A percentile compares a stretch with the other conserved stretches of the same genome.
phyloP scores from a whole-genome alignment of 2,888 invertebrate species.

The Drosophila mimica region DNA sequence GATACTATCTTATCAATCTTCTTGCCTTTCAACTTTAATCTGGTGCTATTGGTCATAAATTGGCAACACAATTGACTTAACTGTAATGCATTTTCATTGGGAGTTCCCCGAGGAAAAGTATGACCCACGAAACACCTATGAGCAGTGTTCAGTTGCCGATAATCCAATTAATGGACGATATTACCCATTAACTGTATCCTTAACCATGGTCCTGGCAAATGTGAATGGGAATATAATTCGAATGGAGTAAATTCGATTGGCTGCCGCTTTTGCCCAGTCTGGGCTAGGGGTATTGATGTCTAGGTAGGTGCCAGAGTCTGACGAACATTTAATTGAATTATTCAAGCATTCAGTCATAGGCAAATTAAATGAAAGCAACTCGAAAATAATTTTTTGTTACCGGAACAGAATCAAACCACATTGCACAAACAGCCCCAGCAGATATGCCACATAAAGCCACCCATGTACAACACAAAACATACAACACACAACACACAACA shows the following conservation, averaged over 20 bases:
- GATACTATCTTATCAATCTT: not conserved
- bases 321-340: constrained; percentile 74
- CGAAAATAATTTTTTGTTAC: constrained; percentile 20
- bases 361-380: constrained; percentile 54
- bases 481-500: not conserved
- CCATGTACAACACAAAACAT: constrained; percentile 28
- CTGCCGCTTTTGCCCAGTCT: constrained; percentile 33
- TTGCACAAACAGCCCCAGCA: constrained; percentile 56
- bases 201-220: constrained; percentile 4
- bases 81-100: constrained; percentile 36
- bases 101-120: not conserved
- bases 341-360: constrained; percentile 55
- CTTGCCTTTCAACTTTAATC: not conserved
- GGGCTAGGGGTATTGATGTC: not conserved
- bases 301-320: constrained; percentile 35
- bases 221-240: constrained; percentile 35
- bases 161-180: constrained; percentile 66
- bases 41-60: constrained; percentile 7
- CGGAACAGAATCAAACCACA: constrained; percentile 49
- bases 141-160: constrained; percentile 43
- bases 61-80: constrained; percentile 30
- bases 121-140: constrained; percentile 13
- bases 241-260: constrained; percentile 52
- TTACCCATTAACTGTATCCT: constrained; percentile 57
- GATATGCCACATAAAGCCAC: constrained; percentile 23